Base-by-base conservation (phyloP, 2,888 invertebrate genomes). In the Allygus modestus region DNA sequence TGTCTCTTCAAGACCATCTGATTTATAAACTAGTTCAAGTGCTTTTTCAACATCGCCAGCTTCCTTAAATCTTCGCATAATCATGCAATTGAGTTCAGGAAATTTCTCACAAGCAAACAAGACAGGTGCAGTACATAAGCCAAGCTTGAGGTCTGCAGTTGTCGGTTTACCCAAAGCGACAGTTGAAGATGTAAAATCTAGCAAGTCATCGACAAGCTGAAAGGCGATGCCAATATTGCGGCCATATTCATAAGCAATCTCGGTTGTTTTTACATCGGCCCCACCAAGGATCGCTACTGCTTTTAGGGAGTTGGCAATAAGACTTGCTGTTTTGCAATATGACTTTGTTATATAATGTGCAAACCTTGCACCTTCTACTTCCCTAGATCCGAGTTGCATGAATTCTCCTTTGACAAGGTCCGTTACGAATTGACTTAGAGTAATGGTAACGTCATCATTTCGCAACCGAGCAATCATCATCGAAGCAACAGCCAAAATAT, bases 381-480 rank as follows among this genome's bases (percentile, higher is more conserved):
- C 41, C 41, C 41, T 73, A n/a, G 73, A 73, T 20, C 73, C 73
- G 2, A 73, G 43, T 17, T 73, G 73, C 73, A 73, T 73, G 33
- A 73, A 73, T n/a, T 73, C 73, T 41, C 73, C 73, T 41, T 73
- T 73, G 11, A 73, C 73, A 41, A 73, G 73, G 31, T 73, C 73
- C 1, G 33, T 73, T 11, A 73, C 41, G n/a, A 41, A 41, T 17
- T 73, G 73, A 41, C 73, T 73, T 11, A 73, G 23, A 20, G 43
- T 37, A 20, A 73, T 73, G n/a, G 73, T 73, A 12, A 73, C 73
- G 1, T 73, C 73, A 20, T 73, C 73, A 73, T 73, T 37, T 41
- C 26, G n/a, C 17, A 73, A 15, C 12, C 73, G 33, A 37, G 73
- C 73, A 37, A 73, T 73, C 73, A 73, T 73, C 41, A 73, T 73